Evolutionary conservation across 2,797 vertebrate species (phyloP).

Genomic region (Saguinus oedipus): DNA sequence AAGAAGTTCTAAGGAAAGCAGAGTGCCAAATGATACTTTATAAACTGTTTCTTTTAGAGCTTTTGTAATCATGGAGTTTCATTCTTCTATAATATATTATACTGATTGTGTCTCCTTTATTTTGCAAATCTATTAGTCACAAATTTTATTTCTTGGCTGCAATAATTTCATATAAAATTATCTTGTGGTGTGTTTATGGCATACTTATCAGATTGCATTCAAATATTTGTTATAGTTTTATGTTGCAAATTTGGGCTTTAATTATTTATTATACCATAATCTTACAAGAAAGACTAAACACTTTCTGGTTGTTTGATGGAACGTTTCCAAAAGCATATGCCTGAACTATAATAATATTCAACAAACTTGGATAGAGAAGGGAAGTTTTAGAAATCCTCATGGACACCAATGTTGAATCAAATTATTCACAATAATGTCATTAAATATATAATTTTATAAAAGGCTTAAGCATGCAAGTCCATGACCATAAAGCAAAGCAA

Average conservation of each 20-base stretch:
- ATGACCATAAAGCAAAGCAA: conserved; percentile 51
- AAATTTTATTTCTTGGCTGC: conserved; percentile 60
- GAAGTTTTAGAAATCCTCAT: conserved; percentile 16
- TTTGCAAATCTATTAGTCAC: conserved; percentile 55
- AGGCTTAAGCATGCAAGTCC: neutral
- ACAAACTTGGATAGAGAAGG: neutral
- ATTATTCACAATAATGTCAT: conserved; percentile 49
- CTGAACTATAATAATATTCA: conserved; percentile 18
- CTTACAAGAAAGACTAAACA: conserved; percentile 4
- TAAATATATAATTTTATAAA: conserved; percentile 43
- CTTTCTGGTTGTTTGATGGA: conserved; percentile 34
- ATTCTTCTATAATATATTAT: conserved; percentile 50
- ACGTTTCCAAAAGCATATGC: neutral
- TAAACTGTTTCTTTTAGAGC: conserved; percentile 19
- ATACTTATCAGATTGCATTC: conserved; percentile 70
- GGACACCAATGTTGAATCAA: neutral
- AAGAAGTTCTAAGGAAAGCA: neutral
- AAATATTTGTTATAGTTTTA: conserved; percentile 69
- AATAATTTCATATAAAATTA: conserved; percentile 56
- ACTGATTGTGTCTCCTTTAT: conserved; percentile 48
- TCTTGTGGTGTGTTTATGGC: conserved; percentile 59
- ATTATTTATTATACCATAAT: conserved; percentile 57
- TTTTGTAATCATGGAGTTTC: conserved; percentile 44
- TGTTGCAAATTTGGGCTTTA: conserved; percentile 49
- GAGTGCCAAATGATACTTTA: neutral